A percentile compares a stretch with the other conserved stretches of the same genome.
Conservation (phyloP, 2,888 invertebrate genomes). For the Alsophila aescularia region DNA sequence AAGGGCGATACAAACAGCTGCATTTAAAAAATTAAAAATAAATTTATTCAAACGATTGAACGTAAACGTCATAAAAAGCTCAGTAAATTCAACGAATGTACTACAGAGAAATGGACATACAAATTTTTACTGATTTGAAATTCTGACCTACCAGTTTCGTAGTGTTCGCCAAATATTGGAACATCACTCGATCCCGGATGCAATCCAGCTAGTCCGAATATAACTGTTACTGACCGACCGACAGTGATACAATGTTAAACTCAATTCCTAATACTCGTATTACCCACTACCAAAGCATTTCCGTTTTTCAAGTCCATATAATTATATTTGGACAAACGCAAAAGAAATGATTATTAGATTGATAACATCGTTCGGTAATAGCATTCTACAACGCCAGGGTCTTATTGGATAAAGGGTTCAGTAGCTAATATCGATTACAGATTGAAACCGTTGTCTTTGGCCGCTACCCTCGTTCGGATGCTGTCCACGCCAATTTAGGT, state of each 20-base stretch:
- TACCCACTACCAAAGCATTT: too few relatives aligned
- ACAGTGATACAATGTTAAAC: background rate
- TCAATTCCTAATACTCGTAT: background rate
- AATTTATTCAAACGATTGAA: constrained; percentile 3
- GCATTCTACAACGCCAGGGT: constrained; percentile 44
- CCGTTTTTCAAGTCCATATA: background rate
- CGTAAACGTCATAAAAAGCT: constrained; percentile 5
- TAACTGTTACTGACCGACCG: constrained; percentile 25
- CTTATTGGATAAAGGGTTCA: constrained; percentile 54
- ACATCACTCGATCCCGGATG: constrained; percentile 56
- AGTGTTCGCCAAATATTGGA: constrained; percentile 69
- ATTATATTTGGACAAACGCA: constrained; percentile 11
- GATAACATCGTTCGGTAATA: constrained; percentile 46
- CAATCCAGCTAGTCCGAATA: constrained; percentile 44
- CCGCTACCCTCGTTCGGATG: constrained; percentile 58
- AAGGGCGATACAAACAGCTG: constrained; percentile 8
- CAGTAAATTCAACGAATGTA: constrained; percentile 10
- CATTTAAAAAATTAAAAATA: constrained; percentile 24
- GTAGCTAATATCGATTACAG: constrained; percentile 54
- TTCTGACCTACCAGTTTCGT: constrained; percentile 53
- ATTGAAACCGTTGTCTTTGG: constrained; percentile 49
- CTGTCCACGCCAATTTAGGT: constrained; percentile 58
- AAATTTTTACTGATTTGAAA: constrained; percentile 58
- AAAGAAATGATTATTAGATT: constrained; percentile 44
- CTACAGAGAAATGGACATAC: constrained; percentile 34